A percentile compares a stretch with the other conserved stretches of the same genome.
phyloP scores from a whole-genome alignment of 2,888 invertebrate species.

The Eudasyphora cyanicolor region DNA sequence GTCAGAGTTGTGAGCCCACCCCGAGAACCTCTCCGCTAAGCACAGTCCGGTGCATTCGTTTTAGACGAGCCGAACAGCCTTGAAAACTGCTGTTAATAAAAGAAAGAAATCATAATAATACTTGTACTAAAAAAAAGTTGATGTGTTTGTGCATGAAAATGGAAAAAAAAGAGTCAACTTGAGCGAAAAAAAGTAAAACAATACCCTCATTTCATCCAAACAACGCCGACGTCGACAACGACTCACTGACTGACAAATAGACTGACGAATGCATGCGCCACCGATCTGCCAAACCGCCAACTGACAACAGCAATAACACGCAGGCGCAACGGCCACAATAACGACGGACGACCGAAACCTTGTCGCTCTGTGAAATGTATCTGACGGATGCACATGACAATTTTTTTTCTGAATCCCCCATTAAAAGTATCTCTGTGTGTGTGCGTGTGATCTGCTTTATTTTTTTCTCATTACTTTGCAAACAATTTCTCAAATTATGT shows the following conservation, averaged over 20 bases:
- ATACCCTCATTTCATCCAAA: conserved; percentile 64
- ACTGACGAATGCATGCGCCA: neutral
- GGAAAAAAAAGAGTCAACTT: conserved; percentile 15
- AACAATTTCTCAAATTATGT: conserved; percentile 36
- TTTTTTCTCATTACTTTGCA: conserved; percentile 19
- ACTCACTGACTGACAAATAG: conserved; percentile 57
- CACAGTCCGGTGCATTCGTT: neutral
- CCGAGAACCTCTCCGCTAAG: neutral
- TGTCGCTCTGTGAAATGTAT: conserved; percentile 66
- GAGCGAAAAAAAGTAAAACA: conserved; percentile 61
- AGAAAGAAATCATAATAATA: conserved; percentile 31
- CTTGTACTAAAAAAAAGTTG: conserved; percentile 48
- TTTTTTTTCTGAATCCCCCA: conserved; percentile 41
- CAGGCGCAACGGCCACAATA: conserved; percentile 42
- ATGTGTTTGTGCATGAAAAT: conserved; percentile 30
- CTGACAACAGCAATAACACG: neutral
- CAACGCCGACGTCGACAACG: too few relatives aligned
- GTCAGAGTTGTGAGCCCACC: neutral
- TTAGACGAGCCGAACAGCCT: conserved; percentile 54
- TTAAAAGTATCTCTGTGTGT: neutral
- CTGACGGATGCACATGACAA: conserved; percentile 67
- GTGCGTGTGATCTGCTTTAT: conserved; percentile 3
- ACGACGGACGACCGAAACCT: conserved; percentile 63
- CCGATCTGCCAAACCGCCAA: neutral
- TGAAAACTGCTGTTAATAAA: conserved; percentile 59